Evolutionary conservation across 2,113 vertebrate genomes (phyloP).

Genomic region (Rhynchomys soricoides): DNA sequence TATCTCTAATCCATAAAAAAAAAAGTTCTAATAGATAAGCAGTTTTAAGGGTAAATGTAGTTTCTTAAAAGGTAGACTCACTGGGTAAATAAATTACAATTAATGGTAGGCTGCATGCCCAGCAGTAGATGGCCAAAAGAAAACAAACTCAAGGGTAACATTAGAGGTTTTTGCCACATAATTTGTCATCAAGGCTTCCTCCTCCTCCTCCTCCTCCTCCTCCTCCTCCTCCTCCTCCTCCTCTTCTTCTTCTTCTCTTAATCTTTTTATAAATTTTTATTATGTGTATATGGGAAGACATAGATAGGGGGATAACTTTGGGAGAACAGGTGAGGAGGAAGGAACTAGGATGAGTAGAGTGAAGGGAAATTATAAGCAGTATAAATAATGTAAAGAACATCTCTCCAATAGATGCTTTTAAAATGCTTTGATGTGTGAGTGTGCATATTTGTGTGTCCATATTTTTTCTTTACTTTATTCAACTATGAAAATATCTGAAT

Average conservation of each 20-base stretch:
- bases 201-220: no score
- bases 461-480: no score
- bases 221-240: no score
- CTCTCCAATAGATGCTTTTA: background rate
- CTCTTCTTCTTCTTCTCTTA: background rate
- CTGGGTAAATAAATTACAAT: background rate
- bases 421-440: background rate
- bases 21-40: background rate
- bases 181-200: background rate
- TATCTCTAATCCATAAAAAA: background rate
- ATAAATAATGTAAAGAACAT: background rate
- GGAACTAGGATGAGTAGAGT: background rate
- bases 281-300: no score
- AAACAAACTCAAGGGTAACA: background rate
- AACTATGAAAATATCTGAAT: background rate
- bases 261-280: no score
- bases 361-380: background rate
- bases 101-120: no score
- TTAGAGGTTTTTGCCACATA: background rate
- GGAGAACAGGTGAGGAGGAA: background rate
- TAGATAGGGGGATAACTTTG: no score
- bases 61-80: background rate
- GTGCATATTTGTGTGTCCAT: no score
- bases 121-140: background rate
- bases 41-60: background rate